phyloP scores from a whole-genome alignment of 2,888 invertebrate species.

The Scaptomyza cyrtandrae region DNA sequence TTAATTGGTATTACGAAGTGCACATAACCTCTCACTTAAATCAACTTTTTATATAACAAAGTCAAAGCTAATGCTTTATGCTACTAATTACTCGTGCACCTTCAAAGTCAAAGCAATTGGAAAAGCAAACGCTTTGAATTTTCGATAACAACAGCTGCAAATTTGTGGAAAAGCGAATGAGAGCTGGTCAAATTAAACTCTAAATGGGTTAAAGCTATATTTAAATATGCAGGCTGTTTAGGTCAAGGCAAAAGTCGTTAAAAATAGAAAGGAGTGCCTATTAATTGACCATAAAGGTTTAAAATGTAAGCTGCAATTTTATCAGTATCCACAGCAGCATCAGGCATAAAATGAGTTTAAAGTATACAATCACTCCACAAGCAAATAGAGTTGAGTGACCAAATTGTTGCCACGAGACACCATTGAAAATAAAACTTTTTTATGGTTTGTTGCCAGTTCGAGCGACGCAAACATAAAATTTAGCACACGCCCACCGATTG shows the following conservation, averaged over 20 bases:
- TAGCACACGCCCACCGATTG: constrained; percentile 30
- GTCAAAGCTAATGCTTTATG: neutral
- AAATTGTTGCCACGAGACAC: constrained; percentile 29
- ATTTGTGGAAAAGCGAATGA: too few relatives aligned
- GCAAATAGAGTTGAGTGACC: constrained; percentile 24
- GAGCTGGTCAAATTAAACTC: too few relatives aligned
- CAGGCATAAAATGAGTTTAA: constrained; percentile 36
- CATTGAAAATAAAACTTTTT: constrained; percentile 59
- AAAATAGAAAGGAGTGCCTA: neutral
- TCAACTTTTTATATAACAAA: neutral
- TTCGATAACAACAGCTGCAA: neutral
- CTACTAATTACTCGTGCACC: neutral
- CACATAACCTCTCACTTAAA: constrained; percentile 6
- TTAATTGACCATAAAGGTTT: neutral
- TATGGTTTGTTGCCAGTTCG: constrained; percentile 59
- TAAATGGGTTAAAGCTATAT: too few relatives aligned
- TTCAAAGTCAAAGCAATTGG: neutral
- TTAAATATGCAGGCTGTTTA: neutral
- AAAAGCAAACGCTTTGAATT: neutral
- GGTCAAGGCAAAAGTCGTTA: neutral
- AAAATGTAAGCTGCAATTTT: constrained; percentile 9
- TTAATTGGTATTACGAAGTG: constrained; percentile 31
- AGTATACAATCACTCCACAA: constrained; percentile 41
- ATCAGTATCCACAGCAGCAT: constrained; percentile 31
- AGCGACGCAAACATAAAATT: constrained; percentile 30